Evolutionary conservation across 2,888 invertebrate species (phyloP), one percentile per base, ranked within the genome.

Genomic region (Mellilla xanthometata): DNA sequence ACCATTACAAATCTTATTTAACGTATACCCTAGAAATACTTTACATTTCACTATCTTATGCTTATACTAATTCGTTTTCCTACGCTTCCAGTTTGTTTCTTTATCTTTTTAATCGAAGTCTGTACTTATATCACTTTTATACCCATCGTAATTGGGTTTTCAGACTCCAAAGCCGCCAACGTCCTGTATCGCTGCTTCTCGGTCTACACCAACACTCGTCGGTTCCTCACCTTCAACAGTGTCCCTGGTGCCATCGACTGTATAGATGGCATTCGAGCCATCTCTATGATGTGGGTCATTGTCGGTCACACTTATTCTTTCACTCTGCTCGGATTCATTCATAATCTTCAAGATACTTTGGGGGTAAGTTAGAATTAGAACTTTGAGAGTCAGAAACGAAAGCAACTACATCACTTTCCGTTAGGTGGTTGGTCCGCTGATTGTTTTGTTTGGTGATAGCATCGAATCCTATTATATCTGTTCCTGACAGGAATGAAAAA

Each of bases 271-370:
- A 73, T 90, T 24, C 65, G 86, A 50, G 68, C 78, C 1, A 66
- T 90, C 8, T 86, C 86, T 15, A 86, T 88, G 80, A 50, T 86
- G 51, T 90, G 90, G 90, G 79, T 90, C 11, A 63, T 90, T 1
- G 58, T 82, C 0, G 85, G 83, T 0, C 90, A 90, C 40, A 74
- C 74, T 2, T 83, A 73, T 54, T 30, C 65, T 2, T 56, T 73
- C 56, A 69, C 68, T 0, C 13, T 77, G 12, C 40, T 72, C 1
- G 65, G 59, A 0, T 68, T 57, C 34, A 36, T 79, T 1, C 76
- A 77, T 24, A 81, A 81, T 26, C 27, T 64, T 8, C 0, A 0
- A 0, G 62, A 72, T 3, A 41, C 58, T 13, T 0, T 75, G 0
- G 34, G 13, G 12, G 79, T 79, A 47, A 65, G 66, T 58, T 10